Base-by-base conservation (phyloP, 2,113 vertebrate genomes). In the Dicerorhinus sumatrensis region DNA sequence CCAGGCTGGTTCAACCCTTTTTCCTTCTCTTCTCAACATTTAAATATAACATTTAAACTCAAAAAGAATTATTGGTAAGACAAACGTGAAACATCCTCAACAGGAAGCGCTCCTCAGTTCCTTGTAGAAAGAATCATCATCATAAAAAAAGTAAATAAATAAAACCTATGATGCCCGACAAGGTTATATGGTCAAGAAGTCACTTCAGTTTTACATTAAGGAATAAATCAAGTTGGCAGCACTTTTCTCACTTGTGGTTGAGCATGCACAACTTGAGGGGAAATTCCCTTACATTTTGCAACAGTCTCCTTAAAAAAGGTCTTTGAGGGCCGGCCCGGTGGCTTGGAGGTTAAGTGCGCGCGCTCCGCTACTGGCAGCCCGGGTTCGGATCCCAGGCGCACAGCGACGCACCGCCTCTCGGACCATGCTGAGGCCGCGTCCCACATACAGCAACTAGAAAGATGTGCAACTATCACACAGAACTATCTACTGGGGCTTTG, bases 71-170 rank as follows among this genome's bases (percentile, higher is more conserved):
- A 42, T 54, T 70, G 39, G 31, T 60, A 93, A 95, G 16, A 21
- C n/a, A 91, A 95, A 83, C n/a, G 80, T 51, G 51, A 89, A 87
- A 87, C 2, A 84, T 88, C 80, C 54, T 85, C 48, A 89, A 21
- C 21, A 23, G 21, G 6, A 91, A 36, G 6, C 51, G 83, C n/a
- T 76, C 36, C 14, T 87, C 18, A 58, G 21, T 86, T 93, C 6
- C 39, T 87, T 88, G 3, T 9, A 65, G 65, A 33, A 73, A 83
- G 86, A 56, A 77, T 18, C 27, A 46, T 56, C 60, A 29, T 56
- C 36, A 56, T 67, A 16, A 54, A 67, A 36, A 60, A 54, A 46
- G 39, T 75, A 69, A 76, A 25, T 91, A 46, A 70, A 54, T 31
- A 29, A 69, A 92, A 46, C 2, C 5, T 51, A 46, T 31, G 20